Evolutionary conservation across 2,797 vertebrate genomes (phyloP).

Genomic region (Poecilia picta): DNA sequence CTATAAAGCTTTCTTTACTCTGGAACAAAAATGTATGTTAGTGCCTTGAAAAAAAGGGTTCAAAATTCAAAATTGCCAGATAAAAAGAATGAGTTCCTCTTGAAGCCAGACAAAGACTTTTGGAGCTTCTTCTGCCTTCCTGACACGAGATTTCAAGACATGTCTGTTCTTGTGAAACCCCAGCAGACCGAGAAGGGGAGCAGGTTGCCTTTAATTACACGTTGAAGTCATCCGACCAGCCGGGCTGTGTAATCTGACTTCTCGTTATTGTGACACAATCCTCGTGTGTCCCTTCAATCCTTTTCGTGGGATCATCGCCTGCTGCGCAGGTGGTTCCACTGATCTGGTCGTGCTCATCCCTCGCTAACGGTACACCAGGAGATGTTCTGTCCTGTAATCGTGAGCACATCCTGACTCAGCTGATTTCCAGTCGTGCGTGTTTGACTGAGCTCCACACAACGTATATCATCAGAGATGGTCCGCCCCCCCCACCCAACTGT

Average conservation of each 20-base stretch:
- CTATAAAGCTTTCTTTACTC: too few relatives aligned
- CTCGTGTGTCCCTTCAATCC: slow-evolving; percentile 22
- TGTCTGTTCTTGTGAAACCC: slow-evolving; percentile 21
- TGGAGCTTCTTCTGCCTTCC: background rate
- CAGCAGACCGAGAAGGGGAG: slow-evolving; percentile 24
- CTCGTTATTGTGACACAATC: slow-evolving; percentile 40
- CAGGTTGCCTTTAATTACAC: slow-evolving; percentile 57
- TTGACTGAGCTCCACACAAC: slow-evolving; percentile 37
- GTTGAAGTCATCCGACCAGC: slow-evolving; percentile 39
- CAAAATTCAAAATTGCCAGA: too few relatives aligned
- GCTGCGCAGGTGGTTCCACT: slow-evolving; percentile 49
- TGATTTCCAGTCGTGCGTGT: slow-evolving; percentile 36
- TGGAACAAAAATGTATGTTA: background rate
- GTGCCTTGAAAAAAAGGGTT: too few relatives aligned
- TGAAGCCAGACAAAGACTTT: background rate
- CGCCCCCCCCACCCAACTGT: background rate
- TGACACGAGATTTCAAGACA: background rate
- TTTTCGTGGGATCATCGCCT: slow-evolving; percentile 11
- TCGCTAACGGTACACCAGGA: slow-evolving; percentile 44
- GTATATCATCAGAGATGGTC: slow-evolving; percentile 49
- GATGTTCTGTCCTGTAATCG: slow-evolving; percentile 59
- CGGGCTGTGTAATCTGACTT: slow-evolving; percentile 35
- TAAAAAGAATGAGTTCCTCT: background rate
- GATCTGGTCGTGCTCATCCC: slow-evolving; percentile 40
- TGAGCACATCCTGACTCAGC: slow-evolving; percentile 52